phyloP scores from a whole-genome alignment of 2,113 vertebrate genomes.

The Tetraodon nigroviridis region DNA sequence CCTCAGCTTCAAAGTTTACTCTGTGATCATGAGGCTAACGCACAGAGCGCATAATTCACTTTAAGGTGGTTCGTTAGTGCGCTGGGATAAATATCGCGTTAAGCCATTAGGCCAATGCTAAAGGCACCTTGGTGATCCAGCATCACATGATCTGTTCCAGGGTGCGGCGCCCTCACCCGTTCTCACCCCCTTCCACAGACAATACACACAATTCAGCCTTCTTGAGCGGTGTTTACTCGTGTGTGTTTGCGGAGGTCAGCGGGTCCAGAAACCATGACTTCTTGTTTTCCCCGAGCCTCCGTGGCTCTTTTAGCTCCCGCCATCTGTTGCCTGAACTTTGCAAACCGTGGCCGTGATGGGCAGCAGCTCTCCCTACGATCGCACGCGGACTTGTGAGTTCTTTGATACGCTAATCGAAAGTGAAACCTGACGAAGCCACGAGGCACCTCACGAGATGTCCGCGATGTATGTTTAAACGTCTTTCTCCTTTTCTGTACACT shows the following conservation, averaged over 20 bases:
- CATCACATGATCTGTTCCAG: constrained; percentile 14
- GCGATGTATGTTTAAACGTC: not conserved
- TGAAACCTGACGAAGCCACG: constrained; percentile 9
- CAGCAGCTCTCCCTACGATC: too few species aligned
- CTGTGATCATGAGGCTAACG: constrained; percentile 17
- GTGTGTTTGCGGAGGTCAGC: constrained; percentile 8
- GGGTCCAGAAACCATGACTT: not conserved
- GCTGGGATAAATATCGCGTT: constrained; percentile 33
- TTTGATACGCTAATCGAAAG: constrained; percentile 17
- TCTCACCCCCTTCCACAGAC: not conserved
- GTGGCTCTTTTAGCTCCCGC: constrained; percentile 3
- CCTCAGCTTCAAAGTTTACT: constrained; percentile 35
- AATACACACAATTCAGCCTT: not conserved
- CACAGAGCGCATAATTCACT: constrained; percentile 26
- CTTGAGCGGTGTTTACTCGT: constrained; percentile 16
- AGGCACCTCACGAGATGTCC: not conserved
- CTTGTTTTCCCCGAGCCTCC: constrained; percentile 5
- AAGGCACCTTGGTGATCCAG: not conserved
- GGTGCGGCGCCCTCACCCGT: too few species aligned
- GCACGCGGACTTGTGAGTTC: too few species aligned
- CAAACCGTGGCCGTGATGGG: constrained; percentile 25
- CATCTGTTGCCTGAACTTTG: constrained; percentile 19
- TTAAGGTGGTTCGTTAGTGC: constrained; percentile 31
- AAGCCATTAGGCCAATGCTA: too few species aligned
- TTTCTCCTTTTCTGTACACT: not conserved